Base-by-base conservation (phyloP, 2,113 vertebrate genomes). In the Podarcis raffonei region DNA sequence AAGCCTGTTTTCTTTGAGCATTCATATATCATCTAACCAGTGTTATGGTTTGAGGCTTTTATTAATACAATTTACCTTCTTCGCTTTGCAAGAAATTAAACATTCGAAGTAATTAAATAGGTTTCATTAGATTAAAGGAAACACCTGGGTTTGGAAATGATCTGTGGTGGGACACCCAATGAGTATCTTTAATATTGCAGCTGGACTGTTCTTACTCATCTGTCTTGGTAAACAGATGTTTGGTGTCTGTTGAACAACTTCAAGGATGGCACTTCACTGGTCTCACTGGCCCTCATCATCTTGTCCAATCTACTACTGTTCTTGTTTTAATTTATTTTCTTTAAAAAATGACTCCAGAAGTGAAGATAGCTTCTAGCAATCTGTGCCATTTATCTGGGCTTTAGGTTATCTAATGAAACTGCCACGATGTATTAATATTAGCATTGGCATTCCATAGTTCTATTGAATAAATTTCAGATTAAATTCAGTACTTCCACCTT, bases 101-200 rank as follows among this genome's bases (percentile, higher is more conserved):
- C 87, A 90, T 86, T 89, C n/a, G 82, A 83, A 80, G 42, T 90
- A 1, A 90, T 90, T 86, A 89, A 90, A 66, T 81, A 39, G 32
- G 35, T 81, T 94, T 90, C 35, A 59, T 0, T 91, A 59, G 85
- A 89, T 87, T 48, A 78, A 93, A 94, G 48, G 9, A 37, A 62
- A 88, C 42, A 77, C 90, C 93, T 83, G 4, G 66, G 4, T 89
- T 93, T 88, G 39, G 7, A 89, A 92, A 35, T 83, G 48, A 89
- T 90, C 81, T 93, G 39, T 62, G 79, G 0, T 76, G 66, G 83
- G 18, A 68, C 48, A 4, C 22, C 84, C 89, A 89, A 66, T 91
- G 18, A 91, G n/a, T 74, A 71, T 85, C 39, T 12, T 3, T 1
- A 59, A 18, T 83, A 1, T 85, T 78, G 87, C 85, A 79, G 69